Evolutionary conservation across 2,888 invertebrate genomes (phyloP).

Genomic region (Tineola bisselliella): DNA sequence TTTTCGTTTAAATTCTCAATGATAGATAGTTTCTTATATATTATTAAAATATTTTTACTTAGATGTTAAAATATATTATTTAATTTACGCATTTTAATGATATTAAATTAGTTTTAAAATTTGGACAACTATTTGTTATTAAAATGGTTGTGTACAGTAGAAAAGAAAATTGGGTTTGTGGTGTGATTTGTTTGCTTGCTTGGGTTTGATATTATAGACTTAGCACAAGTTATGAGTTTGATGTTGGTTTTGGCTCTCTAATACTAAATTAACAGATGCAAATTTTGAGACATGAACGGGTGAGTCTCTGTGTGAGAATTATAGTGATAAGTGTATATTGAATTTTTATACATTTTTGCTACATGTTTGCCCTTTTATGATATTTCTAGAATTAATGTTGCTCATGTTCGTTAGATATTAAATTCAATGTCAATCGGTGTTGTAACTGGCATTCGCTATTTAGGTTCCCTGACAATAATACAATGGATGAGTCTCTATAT

Average conservation of each 20-base stretch:
- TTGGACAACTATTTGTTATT: no score
- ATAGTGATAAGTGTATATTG: no score
- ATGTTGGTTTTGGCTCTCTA: background rate
- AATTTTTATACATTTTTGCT: conserved; percentile 3
- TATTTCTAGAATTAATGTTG: background rate
- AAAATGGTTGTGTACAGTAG: no score
- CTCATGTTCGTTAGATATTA: background rate
- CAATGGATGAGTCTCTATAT: background rate
- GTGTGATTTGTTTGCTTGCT: background rate
- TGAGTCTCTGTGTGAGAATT: background rate
- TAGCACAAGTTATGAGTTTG: background rate
- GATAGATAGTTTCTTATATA: no score
- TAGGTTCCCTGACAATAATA: background rate
- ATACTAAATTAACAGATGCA: background rate
- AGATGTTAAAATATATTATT: no score
- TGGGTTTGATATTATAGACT: background rate
- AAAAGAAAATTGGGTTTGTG: background rate
- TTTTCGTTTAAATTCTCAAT: no score
- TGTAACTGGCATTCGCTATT: background rate
- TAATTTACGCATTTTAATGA: no score
- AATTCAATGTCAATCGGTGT: background rate
- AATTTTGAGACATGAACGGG: background rate
- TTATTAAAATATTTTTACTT: no score
- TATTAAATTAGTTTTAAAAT: no score
- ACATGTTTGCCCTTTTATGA: background rate